Evolutionary conservation across 2,797 vertebrate genomes (phyloP), one percentile per base, ranked within the genome.

Genomic region (Xiphophorus birchmanni): DNA sequence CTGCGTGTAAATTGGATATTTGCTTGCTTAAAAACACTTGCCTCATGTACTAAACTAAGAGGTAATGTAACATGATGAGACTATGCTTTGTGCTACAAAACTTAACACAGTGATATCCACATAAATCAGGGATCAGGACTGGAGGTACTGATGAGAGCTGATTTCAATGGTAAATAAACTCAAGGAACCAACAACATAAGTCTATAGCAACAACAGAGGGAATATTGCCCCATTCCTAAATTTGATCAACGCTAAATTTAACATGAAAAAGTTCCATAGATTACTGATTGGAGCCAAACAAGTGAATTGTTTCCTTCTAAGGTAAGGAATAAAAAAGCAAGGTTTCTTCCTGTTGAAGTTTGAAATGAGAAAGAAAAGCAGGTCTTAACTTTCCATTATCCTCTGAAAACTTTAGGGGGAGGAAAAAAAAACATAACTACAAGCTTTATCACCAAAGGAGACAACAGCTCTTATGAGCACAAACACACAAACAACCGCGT

Each of bases 321-420:
- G 15, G 40, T 44, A 45, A 71, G 26, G 40, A 71, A n/a, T 13
- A n/a, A n/a, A 67, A 63, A 44, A 44, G 26, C 21, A 44, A 13
- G 4, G 2, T 12, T 44, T 26, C 21, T 44, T 71, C 12, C 12
- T 5, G 23, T 12, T 15, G 73, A 48, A 45, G 29, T 42, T 87
- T 69, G 23, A 78, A 78, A 84, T 63, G 44, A 74, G 56, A 79
- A 74, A 69, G 29, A 18, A 79, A 74, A 80, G 9, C 56, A 71
- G 40, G 13, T 73, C 18, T 76, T 47, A 87, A 83, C 74, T 82
- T 85, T 74, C 8, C 75, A 44, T 74, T 86, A n/a, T 80, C 54
- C 40, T 75, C 35, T 81, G 63, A 80, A 90, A 90, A 85, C 77
- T 83, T 89, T 75, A 42, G 40, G 40, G 67, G 11, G 23, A n/a